Evolutionary conservation across 2,888 invertebrate genomes (phyloP), one percentile per base, ranked within the genome.

Genomic region (Andricus quercusramuli): DNA sequence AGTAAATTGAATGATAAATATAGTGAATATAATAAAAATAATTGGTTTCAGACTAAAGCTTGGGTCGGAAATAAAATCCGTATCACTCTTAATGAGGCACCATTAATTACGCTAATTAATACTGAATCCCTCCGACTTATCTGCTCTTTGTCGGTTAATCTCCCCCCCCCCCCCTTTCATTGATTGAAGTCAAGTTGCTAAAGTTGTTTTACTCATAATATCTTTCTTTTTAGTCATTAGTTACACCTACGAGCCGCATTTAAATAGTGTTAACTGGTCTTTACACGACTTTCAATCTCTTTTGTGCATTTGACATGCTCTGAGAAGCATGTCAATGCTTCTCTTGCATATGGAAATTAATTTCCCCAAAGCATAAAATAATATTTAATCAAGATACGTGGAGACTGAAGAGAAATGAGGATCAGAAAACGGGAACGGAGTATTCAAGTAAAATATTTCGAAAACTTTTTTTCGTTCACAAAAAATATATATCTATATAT

Each of bases 21-120:
- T n/a, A n/a, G n/a, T n/a, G n/a, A n/a, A n/a, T n/a, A 37, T 37
- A 37, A 37, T 37, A 37, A 37, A 37, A 13, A 44, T 13, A 13
- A 11, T 11, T 44, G 44, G 44, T 44, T 44, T 3, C 1, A 44
- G 13, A 44, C 22, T 25, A 59, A 59, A 59, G 59, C 59, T 13
- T 22, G 22, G 11, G 59, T 59, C 22, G 13, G 13, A 59, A 74
- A 83, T 83, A 80, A 82, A 84, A 78, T 83, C 84, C 79, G 83
- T 87, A 88, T 88, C 87, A 85, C 88, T 83, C 85, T 87, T 90
- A 90, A 90, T 89, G 90, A 90, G 90, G 85, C 82, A 78, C 86
- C 86, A 88, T 90, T 88, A 90, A 90, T 90, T 89, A 90, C 89
- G 84, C 87, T 90, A 90, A 90, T 90, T 90, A 90, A 89, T 89